phyloP scores from a whole-genome alignment of 2,113 vertebrate genomes.

The Seriola quinqueradiata region DNA sequence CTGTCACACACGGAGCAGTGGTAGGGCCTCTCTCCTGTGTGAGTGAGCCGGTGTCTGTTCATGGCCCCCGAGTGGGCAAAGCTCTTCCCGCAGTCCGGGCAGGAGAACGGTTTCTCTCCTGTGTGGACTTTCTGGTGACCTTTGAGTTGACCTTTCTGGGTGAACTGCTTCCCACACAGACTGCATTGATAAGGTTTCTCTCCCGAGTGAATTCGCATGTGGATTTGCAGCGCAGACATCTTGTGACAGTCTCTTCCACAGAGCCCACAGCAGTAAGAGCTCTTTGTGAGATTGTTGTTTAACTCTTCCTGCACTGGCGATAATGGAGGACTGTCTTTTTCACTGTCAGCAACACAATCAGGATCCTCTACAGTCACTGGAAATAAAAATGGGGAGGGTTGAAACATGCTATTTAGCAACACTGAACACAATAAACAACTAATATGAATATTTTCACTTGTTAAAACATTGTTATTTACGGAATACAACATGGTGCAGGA shows the following conservation, averaged over 20 bases:
- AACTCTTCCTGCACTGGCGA: constrained; percentile 23
- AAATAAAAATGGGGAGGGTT: background rate
- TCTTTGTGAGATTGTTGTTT: constrained; percentile 48
- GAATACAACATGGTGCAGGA: background rate
- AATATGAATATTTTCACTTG: background rate
- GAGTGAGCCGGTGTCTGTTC: constrained; percentile 79
- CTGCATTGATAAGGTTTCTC: constrained; percentile 77
- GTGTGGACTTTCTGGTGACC: constrained; percentile 81
- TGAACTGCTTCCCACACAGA: constrained; percentile 80
- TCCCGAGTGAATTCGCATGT: constrained; percentile 81
- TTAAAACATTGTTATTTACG: background rate
- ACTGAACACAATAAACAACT: background rate
- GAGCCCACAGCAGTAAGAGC: constrained; percentile 77
- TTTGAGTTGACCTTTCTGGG: constrained; percentile 79
- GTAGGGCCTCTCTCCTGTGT: constrained; percentile 81
- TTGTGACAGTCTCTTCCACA: constrained; percentile 82
- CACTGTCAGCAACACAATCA: background rate
- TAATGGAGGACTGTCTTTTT: constrained; percentile 26
- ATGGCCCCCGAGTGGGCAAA: constrained; percentile 78
- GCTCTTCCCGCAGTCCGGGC: constrained; percentile 78
- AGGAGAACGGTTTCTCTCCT: constrained; percentile 76
- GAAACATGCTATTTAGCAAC: background rate
- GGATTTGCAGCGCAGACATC: constrained; percentile 78
- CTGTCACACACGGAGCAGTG: constrained; percentile 83
- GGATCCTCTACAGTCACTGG: constrained; percentile 47